These are phyloP conservation scores for Eristalis pertinax DNA, from an alignment of 2,888 invertebrate species.

Conservation along the genomic window DNA sequence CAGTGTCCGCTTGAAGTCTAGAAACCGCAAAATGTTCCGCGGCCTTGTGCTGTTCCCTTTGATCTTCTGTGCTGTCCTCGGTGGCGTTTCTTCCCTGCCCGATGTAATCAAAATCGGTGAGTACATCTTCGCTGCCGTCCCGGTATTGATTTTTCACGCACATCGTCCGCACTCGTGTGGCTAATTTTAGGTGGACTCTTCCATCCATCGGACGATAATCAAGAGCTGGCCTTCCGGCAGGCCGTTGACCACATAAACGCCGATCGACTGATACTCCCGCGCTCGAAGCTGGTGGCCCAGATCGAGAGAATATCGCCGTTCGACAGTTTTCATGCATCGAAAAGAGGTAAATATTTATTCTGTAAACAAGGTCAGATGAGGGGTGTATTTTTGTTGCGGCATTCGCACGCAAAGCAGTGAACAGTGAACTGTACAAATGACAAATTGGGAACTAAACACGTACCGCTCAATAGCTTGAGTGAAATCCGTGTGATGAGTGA, in stretches of 20 bases:
- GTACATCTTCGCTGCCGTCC: slow-evolving; percentile 41
- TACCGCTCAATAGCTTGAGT: too few species aligned
- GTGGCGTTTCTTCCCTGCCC: slow-evolving; percentile 75
- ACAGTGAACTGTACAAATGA: too few species aligned
- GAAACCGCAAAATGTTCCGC: slow-evolving; percentile 28
- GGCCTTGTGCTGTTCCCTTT: slow-evolving; percentile 25
- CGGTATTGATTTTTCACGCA: slow-evolving; percentile 54
- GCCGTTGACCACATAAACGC: slow-evolving; percentile 95
- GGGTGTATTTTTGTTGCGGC: not conserved
- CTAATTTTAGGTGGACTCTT: slow-evolving; percentile 89
- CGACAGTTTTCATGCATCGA: slow-evolving; percentile 96
- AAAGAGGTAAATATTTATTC: slow-evolving; percentile 87
- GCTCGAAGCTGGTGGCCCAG: slow-evolving; percentile 93
- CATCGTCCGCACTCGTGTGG: slow-evolving; percentile 4
- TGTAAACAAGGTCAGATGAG: not conserved
- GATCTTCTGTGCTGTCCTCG: slow-evolving; percentile 17
- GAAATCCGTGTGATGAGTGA: too few species aligned
- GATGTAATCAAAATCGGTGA: slow-evolving; percentile 80
- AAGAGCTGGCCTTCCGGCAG: slow-evolving; percentile 95
- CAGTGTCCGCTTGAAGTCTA: not conserved
- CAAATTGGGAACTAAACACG: too few species aligned
- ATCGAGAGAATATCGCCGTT: slow-evolving; percentile 94
- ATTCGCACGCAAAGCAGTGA: not conserved
- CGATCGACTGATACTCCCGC: slow-evolving; percentile 90
- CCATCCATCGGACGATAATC: slow-evolving; percentile 92